Percentiles rank a stretch among this genome's conserved stretches.
Evolutionary conservation across 2,888 invertebrate species (phyloP).

Genomic region (Synanthedon formicaeformis): DNA sequence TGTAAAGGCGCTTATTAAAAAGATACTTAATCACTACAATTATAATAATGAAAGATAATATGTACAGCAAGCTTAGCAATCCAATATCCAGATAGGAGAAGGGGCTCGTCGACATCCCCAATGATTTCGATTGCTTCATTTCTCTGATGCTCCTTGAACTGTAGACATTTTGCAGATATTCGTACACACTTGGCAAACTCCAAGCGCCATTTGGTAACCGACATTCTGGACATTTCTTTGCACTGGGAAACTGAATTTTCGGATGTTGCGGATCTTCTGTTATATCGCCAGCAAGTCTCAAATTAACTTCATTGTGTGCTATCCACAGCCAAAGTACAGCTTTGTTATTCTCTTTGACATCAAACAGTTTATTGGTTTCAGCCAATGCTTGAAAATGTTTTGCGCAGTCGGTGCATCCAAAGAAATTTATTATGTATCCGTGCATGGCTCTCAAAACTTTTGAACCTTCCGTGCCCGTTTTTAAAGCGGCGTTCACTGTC

Average conservation of each 20-base stretch:
- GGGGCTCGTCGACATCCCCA: constrained; percentile 45
- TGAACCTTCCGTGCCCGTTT: constrained; percentile 66
- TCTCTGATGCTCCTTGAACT: constrained; percentile 36
- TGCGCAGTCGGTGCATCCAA: constrained; percentile 92
- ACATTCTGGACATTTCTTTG: constrained; percentile 77
- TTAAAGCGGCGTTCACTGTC: constrained; percentile 79
- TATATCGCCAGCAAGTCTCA: constrained; percentile 83
- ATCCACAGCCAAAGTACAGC: constrained; percentile 93
- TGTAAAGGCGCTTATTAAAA: constrained; percentile 76
- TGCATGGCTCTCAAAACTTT: constrained; percentile 85
- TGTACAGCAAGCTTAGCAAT: constrained; percentile 81
- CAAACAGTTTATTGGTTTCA: constrained; percentile 74
- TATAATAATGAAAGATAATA: constrained; percentile 80
- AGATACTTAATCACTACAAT: constrained; percentile 82
- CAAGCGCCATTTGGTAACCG: constrained; percentile 68
- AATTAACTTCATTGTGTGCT: constrained; percentile 94
- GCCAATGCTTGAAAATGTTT: constrained; percentile 92
- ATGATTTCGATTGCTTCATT: constrained; percentile 21
- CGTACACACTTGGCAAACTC: constrained; percentile 74
- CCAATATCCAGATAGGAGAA: constrained; percentile 79
- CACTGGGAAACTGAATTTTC: constrained; percentile 89
- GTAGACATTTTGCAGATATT: constrained; percentile 71
- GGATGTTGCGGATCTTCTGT: constrained; percentile 93
- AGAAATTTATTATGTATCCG: constrained; percentile 91
- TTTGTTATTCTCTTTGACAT: constrained; percentile 78